These are phyloP conservation scores for Marisa cornuarietis DNA, from an alignment of 1,140 invertebrate genomes.

Conservation along the genomic window DNA sequence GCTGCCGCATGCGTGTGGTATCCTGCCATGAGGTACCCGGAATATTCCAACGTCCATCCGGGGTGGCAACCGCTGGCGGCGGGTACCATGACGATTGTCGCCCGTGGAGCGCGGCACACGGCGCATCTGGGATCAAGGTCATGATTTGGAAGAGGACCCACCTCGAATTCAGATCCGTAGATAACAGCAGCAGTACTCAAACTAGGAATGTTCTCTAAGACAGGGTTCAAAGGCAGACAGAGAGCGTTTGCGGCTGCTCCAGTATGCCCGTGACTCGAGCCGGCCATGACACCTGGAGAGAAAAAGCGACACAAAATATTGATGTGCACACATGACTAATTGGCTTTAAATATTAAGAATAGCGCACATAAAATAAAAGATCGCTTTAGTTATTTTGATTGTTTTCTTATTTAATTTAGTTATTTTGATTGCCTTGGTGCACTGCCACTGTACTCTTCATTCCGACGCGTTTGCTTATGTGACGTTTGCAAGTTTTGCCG, in stretches of 20 bases:
- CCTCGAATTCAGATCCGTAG: conserved; percentile 36
- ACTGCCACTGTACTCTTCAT: too few species aligned
- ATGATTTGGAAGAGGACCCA: conserved; percentile 4
- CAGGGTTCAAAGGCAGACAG: conserved; percentile 29
- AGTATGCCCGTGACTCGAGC: conserved; percentile 8
- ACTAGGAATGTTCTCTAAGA: conserved; percentile 18
- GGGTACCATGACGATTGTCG: conserved; percentile 35
- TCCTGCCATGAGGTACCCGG: conserved; percentile 35
- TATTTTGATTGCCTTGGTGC: too few species aligned
- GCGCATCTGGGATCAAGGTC: conserved; percentile 36
- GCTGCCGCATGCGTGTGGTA: conserved; percentile 1
- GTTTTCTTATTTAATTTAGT: too few species aligned
- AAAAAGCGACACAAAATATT: conserved; percentile 26
- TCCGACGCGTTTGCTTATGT: too few species aligned
- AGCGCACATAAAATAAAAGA: too few species aligned
- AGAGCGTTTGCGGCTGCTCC: conserved; percentile 28
- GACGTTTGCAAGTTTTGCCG: too few species aligned
- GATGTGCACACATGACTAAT: conserved; percentile 13
- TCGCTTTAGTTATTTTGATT: too few species aligned
- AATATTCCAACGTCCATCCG: conserved; percentile 36
- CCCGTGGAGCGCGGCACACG: conserved; percentile 22
- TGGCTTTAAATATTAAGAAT: too few species aligned
- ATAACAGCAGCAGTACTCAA: conserved; percentile 1
- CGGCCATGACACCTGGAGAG: conserved; percentile 28
- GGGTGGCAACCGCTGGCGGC: conserved; percentile 24